Evolutionary conservation across 2,113 vertebrate species (phyloP).

Genomic region (Grus americana): DNA sequence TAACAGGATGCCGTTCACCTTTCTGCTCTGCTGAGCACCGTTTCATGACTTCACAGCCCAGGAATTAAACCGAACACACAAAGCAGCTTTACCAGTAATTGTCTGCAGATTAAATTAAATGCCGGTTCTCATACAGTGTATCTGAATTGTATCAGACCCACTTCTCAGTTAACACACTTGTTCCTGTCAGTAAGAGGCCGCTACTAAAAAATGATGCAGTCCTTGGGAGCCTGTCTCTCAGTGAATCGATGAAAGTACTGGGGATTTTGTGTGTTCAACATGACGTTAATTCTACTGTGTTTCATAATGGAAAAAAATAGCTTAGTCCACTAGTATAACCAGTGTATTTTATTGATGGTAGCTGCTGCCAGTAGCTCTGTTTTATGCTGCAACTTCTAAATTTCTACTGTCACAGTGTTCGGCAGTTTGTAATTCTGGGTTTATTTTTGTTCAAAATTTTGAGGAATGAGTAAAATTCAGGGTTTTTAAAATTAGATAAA

Average conservation of each 20-base stretch:
- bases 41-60: constrained; percentile 59
- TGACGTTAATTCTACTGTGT: not conserved
- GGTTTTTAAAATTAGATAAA: not conserved
- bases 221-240: not conserved
- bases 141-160: not conserved
- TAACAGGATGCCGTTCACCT: constrained; percentile 37
- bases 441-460: not conserved
- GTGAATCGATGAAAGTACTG: not conserved
- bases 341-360: not conserved
- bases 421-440: not conserved
- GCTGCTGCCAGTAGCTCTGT: not conserved
- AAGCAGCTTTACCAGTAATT: constrained; percentile 38
- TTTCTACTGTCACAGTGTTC: not conserved
- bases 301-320: not conserved
- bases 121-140: not conserved
- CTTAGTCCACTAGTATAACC: not conserved
- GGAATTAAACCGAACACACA: constrained; percentile 51
- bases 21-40: constrained; percentile 69
- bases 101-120: constrained; percentile 30
- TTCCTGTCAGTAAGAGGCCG: not conserved
- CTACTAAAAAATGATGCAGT: not conserved
- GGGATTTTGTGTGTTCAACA: not conserved
- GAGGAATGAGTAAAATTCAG: not conserved
- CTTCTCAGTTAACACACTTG: not conserved
- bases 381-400: not conserved